Percentiles rank a stretch among this genome's conserved stretches.
These are phyloP conservation scores for Amphimallon solstitiale DNA, from an alignment of 2,888 invertebrate genomes.

Conservation along the genomic window DNA sequence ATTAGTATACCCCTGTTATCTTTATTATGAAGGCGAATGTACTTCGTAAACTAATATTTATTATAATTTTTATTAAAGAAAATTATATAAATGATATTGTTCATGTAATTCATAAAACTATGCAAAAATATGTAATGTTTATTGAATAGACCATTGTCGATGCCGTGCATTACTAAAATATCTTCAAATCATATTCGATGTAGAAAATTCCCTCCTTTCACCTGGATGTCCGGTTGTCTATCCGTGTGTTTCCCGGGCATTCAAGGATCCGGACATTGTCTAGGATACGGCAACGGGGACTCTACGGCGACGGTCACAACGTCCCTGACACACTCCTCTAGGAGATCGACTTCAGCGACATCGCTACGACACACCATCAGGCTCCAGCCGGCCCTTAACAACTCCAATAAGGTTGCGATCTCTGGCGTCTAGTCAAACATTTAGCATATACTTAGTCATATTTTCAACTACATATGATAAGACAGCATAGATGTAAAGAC, in stretches of 20 bases:
- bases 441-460: slow-evolving; percentile 4
- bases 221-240: slow-evolving; percentile 72
- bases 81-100: no score
- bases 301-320: slow-evolving; percentile 57
- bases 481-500: not conserved
- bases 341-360: slow-evolving; percentile 58
- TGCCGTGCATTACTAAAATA: slow-evolving; percentile 34
- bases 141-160: not conserved
- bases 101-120: not conserved
- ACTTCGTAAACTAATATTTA: no score
- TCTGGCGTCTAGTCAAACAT: slow-evolving; percentile 58
- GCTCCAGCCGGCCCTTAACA: slow-evolving; percentile 56
- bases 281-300: slow-evolving; percentile 55
- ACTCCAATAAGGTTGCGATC: slow-evolving; percentile 59
- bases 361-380: slow-evolving; percentile 59
- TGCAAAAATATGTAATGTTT: not conserved
- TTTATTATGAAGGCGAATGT: no score
- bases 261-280: slow-evolving; percentile 54
- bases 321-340: slow-evolving; percentile 58
- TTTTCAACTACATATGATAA: slow-evolving; percentile 12
- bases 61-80: no score
- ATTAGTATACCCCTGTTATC: no score
- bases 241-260: slow-evolving; percentile 57
- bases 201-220: slow-evolving; percentile 75
- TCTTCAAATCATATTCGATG: slow-evolving; percentile 40